Conservation (phyloP, 2,113 vertebrate species). For the Pampusana beccarii region DNA sequence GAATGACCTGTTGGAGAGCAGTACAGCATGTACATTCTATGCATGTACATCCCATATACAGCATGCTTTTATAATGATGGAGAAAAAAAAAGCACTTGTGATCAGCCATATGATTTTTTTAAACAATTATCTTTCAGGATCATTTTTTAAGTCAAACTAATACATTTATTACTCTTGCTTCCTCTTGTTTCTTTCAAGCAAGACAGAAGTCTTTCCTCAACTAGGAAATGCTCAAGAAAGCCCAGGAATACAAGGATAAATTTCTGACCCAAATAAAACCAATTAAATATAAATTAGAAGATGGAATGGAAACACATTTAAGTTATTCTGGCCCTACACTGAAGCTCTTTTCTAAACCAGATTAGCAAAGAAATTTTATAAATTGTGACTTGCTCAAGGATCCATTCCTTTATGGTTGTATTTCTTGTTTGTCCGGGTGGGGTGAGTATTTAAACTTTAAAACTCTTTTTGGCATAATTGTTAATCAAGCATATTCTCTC, state of each 20-base stretch:
- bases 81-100: background rate
- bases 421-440: too few relatives aligned
- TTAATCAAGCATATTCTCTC: too few relatives aligned
- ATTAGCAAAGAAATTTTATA: background rate
- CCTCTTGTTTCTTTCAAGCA: background rate
- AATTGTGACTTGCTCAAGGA: background rate
- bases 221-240: background rate
- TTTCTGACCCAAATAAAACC: background rate
- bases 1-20: too few relatives aligned
- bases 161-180: background rate
- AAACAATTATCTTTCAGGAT: background rate
- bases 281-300: background rate
- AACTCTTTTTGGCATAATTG: too few relatives aligned
- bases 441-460: too few relatives aligned
- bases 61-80: background rate
- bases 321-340: background rate
- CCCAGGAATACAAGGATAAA: background rate
- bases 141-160: background rate
- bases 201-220: background rate
- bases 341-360: background rate
- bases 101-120: background rate
- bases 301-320: background rate
- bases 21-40: background rate
- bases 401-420: background rate
- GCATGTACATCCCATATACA: background rate